Evolutionary conservation across 2,888 invertebrate genomes (phyloP).

Genomic region (Hermodice carunculata): DNA sequence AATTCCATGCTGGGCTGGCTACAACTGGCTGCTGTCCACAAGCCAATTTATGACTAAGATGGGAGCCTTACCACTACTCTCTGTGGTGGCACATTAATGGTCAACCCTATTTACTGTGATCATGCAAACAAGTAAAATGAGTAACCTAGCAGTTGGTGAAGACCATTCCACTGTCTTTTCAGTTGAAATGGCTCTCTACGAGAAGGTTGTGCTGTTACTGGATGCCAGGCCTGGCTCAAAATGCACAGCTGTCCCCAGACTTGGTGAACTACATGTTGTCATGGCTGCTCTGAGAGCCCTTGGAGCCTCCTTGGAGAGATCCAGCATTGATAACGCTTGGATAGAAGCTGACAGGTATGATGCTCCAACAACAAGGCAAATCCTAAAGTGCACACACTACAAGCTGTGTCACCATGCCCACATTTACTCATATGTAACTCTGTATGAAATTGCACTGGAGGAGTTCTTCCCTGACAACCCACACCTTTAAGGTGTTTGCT

Average conservation of each 20-base stretch:
- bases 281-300: slow-evolving; percentile 27
- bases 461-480: slow-evolving; percentile 30
- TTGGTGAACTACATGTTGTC: slow-evolving; percentile 26
- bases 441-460: slow-evolving; percentile 25
- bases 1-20: too few relatives aligned
- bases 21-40: too few relatives aligned
- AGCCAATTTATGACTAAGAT: background rate
- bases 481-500: slow-evolving; percentile 22
- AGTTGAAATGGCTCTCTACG: slow-evolving; percentile 29
- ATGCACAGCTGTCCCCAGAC: slow-evolving; percentile 10
- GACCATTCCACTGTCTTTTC: slow-evolving; percentile 23
- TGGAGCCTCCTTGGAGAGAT: slow-evolving; percentile 19
- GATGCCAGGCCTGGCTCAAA: slow-evolving; percentile 28
- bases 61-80: slow-evolving; percentile 12
- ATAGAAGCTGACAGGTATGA: slow-evolving; percentile 21
- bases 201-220: slow-evolving; percentile 31
- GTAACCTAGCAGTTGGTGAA: slow-evolving; percentile 13
- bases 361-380: slow-evolving; percentile 19
- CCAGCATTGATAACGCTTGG: slow-evolving; percentile 22
- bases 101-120: slow-evolving; percentile 25
- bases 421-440: slow-evolving; percentile 24
- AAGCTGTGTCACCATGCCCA: slow-evolving; percentile 5
- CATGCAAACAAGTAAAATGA: slow-evolving; percentile 8
- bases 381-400: slow-evolving; percentile 15
- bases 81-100: slow-evolving; percentile 25